Base-by-base conservation (phyloP, 2,888 invertebrate genomes). In the Priocnemis perturbator region DNA sequence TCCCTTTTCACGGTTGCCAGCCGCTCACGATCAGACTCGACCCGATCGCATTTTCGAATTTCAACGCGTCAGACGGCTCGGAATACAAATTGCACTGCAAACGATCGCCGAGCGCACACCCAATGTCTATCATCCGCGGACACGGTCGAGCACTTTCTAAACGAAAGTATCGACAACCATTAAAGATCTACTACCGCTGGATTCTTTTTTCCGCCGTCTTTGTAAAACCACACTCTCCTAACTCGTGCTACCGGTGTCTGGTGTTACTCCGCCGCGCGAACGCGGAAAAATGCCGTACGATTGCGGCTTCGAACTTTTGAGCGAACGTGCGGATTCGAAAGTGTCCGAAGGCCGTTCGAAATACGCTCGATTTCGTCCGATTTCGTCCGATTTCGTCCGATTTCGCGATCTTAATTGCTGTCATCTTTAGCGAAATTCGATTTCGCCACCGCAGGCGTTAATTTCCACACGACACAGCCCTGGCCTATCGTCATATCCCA, bases 101-200 rank as follows among this genome's bases (percentile, higher is more conserved):
- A 26, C 26, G 26, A 50, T 9, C n/a, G 50, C 5, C 3, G 50
- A 50, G 50, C 50, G 11, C 37, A 37, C 37, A 9, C 1, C 14
- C 50, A 11, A n/a, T n/a, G 2, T 50, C 50, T 9, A 17, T 4
- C 9, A 50, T 50, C 50, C 50, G 19, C 19, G 50, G 50, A 50
- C 50, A 50, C 50, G 19, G 50, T 50, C 63, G 64, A 64, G 55
- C 69, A 76, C 77, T 77, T 77, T 77, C 77, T 77, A 77, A 77
- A 76, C 77, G 77, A 77, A 77, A 77, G 77, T 77, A 76, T 77
- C 77, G 76, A 67, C 73, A 55, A 69, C 73, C 73, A 71, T 77
- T 77, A 76, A 76, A 64, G 71, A 77, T 77, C 71, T 26, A 26
- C 26, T 67, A 69, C 67, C 71, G 56, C 52, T 50, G 52, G 48